Percentiles rank a stretch among this genome's conserved stretches.
Conservation (phyloP, 2,113 vertebrate species). For the cattle (Bos taurus) region ARS-UCD2.0 NC_037347.1:35933501-35934000, state of each 20-base stretch:
- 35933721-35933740: not conserved
- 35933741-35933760: not conserved
- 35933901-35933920: not conserved
- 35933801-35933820: not conserved
- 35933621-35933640: not conserved
- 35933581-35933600: not conserved
- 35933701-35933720: not conserved
- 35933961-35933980: not conserved
- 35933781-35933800: not conserved
- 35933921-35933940: not conserved
- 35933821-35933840: accelerated
- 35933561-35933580: not conserved
- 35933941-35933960: not conserved
- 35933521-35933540: not conserved
- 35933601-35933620: not conserved
- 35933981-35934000: not conserved
- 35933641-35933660: not conserved
- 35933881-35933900: not conserved
- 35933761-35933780: not conserved
- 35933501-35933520: not conserved
- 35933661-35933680: not conserved
- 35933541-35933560: not conserved
- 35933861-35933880: not conserved
- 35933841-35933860: not conserved
- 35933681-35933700: not conserved